A percentile compares a stretch with the other conserved stretches of the same genome.
Evolutionary conservation across 2,888 invertebrate species (phyloP).

Genomic region (Hesperia comma): DNA sequence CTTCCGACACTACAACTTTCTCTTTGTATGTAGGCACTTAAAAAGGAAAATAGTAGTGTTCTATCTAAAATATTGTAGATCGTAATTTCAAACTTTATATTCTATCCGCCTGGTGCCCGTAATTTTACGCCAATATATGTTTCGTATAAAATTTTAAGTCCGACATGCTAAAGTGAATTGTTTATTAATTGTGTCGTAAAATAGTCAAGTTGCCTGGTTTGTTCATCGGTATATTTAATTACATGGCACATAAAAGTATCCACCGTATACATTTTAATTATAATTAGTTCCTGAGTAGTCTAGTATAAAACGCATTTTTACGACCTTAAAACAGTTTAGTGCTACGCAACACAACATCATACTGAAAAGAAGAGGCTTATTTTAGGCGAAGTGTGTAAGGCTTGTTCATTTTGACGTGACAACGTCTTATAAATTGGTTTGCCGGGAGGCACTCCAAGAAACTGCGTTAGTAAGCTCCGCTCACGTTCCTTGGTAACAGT

Average conservation of each 20-base stretch:
- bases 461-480: no score
- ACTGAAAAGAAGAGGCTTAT: constrained; percentile 4
- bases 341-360: neutral
- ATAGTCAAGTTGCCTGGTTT: constrained; percentile 28
- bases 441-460: no score
- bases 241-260: constrained; percentile 28
- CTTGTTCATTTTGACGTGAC: constrained; percentile 38
- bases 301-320: constrained; percentile 16
- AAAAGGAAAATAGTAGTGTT: constrained; percentile 48
- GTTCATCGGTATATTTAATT: constrained; percentile 30
- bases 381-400: constrained; percentile 39
- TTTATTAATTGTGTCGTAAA: constrained; percentile 63
- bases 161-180: constrained; percentile 57
- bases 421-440: no score
- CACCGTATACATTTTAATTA: constrained; percentile 24
- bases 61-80: constrained; percentile 51
- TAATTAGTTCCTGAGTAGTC: constrained; percentile 31
- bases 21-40: no score
- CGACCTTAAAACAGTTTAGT: constrained; percentile 29
- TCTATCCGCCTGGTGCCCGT: constrained; percentile 51
- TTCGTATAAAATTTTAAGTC: constrained; percentile 58
- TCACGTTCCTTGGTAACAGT: no score
- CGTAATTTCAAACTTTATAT: constrained; percentile 54
- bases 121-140: constrained; percentile 62
- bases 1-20: no score